A percentile compares a stretch with the other conserved stretches of the same genome.
These are phyloP conservation scores for Penaeus japonicus DNA, from an alignment of 1,140 invertebrate species.

Conservation along the genomic window DNA sequence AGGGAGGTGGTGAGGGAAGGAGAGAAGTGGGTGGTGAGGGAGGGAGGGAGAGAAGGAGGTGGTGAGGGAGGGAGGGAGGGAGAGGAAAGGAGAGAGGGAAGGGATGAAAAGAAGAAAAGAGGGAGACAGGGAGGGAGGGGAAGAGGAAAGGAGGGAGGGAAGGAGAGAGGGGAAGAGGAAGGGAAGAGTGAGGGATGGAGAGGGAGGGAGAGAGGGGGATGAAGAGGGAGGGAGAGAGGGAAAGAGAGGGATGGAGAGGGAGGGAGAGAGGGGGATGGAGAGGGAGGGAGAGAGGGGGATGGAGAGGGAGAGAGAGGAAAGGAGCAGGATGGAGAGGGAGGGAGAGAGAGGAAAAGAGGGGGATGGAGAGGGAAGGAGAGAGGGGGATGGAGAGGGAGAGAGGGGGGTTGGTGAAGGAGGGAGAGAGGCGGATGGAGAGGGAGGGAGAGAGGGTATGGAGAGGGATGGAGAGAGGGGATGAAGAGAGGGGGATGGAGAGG, in stretches of 20 bases:
- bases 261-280: background rate
- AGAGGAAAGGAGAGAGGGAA: background rate
- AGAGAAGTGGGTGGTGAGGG: too few relatives aligned
- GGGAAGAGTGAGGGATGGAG: background rate
- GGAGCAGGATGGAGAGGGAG: background rate
- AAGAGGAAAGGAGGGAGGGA: background rate
- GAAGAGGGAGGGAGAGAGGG: background rate
- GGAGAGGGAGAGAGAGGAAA: background rate
- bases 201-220: background rate
- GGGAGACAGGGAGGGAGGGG: background rate
- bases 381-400: too few relatives aligned
- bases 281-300: background rate
- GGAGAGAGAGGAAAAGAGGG: background rate
- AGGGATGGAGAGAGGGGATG: too few relatives aligned
- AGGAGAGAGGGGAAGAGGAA: background rate
- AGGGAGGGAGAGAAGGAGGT: too few relatives aligned
- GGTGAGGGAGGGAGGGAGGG: too few relatives aligned
- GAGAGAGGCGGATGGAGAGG: too few relatives aligned
- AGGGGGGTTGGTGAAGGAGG: too few relatives aligned
- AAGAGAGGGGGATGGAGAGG: too few relatives aligned
- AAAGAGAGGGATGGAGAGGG: background rate
- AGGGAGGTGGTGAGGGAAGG: too few relatives aligned
- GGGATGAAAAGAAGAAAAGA: too few relatives aligned
- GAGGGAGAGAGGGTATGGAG: too few relatives aligned
- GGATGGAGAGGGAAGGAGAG: background rate